These are phyloP conservation scores for Natator depressus DNA, from an alignment of 2,113 vertebrate species.

Conservation along the genomic window DNA sequence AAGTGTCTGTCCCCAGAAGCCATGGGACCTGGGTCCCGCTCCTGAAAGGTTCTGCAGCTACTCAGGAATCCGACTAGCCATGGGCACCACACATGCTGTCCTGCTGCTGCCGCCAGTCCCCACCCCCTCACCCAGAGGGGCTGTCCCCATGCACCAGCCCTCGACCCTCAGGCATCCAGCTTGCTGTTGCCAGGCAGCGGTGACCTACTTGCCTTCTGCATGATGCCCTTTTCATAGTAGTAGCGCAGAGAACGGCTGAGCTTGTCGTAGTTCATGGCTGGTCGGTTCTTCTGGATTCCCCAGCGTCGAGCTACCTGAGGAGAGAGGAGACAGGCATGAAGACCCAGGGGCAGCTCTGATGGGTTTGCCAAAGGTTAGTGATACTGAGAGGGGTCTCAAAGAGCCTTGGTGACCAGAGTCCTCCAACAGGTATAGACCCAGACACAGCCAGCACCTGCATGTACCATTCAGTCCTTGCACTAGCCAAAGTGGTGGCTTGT, in stretches of 20 bases:
- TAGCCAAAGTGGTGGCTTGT: background rate
- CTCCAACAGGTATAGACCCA: background rate
- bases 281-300: constrained; percentile 98
- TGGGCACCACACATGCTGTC: no score
- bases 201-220: constrained; percentile 89
- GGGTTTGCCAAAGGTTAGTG: background rate
- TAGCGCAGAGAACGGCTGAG: constrained; percentile 97
- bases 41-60: background rate
- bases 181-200: background rate
- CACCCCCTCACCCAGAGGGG: background rate
- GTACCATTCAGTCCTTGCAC: background rate
- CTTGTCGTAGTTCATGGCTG: constrained; percentile 99
- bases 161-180: background rate
- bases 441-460: background rate
- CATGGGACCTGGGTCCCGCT: background rate
- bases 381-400: background rate
- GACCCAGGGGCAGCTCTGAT: background rate
- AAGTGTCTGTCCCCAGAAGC: background rate
- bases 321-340: constrained; percentile 3
- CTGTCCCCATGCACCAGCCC: rapidly evolving
- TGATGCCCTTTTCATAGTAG: constrained; percentile 99
- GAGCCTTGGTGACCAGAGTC: background rate
- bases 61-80: background rate
- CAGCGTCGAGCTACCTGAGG: constrained; percentile 93
- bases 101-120: background rate